Conservation (phyloP, 2,113 vertebrate species). For the Hippocampus zosterae region DNA sequence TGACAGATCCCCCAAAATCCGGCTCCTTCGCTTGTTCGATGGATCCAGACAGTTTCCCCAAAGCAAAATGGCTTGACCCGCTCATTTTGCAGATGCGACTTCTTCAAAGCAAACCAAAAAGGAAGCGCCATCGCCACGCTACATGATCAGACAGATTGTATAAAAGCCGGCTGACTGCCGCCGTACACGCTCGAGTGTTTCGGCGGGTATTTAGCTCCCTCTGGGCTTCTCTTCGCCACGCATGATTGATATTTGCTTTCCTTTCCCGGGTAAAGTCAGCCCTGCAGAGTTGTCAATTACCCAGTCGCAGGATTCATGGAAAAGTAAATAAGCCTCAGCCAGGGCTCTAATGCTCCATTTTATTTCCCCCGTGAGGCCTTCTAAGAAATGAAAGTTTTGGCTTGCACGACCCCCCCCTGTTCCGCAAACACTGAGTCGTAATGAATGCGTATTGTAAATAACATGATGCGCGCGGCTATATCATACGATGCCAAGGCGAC, state of each 20-base stretch:
- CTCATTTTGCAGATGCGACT: not conserved
- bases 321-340: constrained; percentile 51
- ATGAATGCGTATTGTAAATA: constrained; percentile 37
- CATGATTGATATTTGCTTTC: constrained; percentile 52
- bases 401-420: constrained; percentile 41
- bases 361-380: constrained; percentile 36
- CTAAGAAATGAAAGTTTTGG: constrained; percentile 43
- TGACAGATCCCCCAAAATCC: constrained; percentile 29
- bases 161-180: constrained; percentile 28
- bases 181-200: constrained; percentile 37
- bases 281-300: constrained; percentile 52
- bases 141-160: constrained; percentile 13
- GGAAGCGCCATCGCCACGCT: not conserved
- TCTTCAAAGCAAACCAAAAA: not conserved
- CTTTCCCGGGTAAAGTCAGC: constrained; percentile 36
- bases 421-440: constrained; percentile 36
- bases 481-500: not conserved
- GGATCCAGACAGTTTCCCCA: not conserved
- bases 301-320: constrained; percentile 42
- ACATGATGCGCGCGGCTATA: constrained; percentile 13
- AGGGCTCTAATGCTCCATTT: constrained; percentile 42
- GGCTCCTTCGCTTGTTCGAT: not conserved
- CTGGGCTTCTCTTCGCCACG: constrained; percentile 21
- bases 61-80: not conserved
- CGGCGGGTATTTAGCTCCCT: constrained; percentile 24